phyloP scores from a whole-genome alignment of 37 sponge, comb jelly and placozoan genomes.

The Hexactinellida sp. region DNA sequence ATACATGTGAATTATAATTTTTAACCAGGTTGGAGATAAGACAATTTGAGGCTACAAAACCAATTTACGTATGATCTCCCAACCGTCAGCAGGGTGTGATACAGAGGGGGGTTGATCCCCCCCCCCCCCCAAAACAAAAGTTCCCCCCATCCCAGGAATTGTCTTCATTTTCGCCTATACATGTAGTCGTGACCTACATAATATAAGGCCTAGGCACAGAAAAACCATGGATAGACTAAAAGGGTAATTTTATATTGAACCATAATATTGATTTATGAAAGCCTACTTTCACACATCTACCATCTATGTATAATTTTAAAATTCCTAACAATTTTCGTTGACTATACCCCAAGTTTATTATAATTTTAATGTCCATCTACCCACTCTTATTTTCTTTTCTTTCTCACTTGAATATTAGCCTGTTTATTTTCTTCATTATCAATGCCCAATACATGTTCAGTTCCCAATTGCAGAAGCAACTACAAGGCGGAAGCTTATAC shows the following conservation, averaged over 20 bases:
- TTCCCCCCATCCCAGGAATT: no score
- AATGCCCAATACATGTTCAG: not conserved
- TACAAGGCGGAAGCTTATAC: not conserved
- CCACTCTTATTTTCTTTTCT: not conserved
- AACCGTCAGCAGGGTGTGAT: no score
- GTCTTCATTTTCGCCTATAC: no score
- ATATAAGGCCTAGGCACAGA: not conserved
- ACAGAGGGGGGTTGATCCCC: no score
- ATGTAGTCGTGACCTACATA: not conserved
- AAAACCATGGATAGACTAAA: not conserved
- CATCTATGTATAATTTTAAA: not conserved
- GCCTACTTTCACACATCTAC: conserved; percentile 3
- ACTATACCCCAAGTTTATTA: no score
- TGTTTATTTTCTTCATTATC: not conserved
- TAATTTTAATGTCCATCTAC: not conserved
- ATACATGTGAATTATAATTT: no score
- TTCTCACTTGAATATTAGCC: not conserved
- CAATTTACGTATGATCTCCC: no score
- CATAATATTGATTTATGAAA: no score
- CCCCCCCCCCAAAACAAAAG: no score
- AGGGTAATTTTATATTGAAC: not conserved
- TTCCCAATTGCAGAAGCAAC: not conserved
- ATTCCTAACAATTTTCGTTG: not conserved
- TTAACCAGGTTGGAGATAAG: no score
- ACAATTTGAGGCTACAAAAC: no score